These are phyloP conservation scores for Centropus unirufus DNA, from an alignment of 2,113 vertebrate genomes.

Conservation along the genomic window DNA sequence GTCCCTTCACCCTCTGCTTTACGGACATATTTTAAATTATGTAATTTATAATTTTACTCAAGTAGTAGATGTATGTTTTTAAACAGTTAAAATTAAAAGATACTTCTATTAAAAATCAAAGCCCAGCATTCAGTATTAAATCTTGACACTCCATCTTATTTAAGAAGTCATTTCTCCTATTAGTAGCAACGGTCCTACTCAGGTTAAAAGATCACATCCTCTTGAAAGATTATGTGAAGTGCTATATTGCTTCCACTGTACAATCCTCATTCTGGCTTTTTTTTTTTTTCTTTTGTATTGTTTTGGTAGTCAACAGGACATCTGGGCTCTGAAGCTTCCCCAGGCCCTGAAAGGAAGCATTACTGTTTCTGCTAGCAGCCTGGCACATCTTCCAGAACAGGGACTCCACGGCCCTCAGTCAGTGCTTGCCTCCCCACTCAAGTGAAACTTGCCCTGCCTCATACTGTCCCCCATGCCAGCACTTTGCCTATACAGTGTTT, in stretches of 20 bases:
- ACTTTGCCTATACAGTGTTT: neutral
- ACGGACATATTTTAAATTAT: neutral
- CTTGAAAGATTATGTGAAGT: neutral
- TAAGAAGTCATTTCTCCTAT: neutral
- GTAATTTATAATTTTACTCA: neutral
- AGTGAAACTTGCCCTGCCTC: neutral
- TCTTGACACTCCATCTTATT: neutral
- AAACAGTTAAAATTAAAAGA: neutral
- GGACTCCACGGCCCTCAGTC: too few species aligned
- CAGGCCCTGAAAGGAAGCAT: neutral
- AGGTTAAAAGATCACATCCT: neutral
- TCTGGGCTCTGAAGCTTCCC: neutral
- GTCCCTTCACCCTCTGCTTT: neutral
- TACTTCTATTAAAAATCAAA: neutral
- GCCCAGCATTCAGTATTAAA: neutral
- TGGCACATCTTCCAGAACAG: neutral
- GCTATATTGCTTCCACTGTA: neutral
- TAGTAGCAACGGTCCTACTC: neutral
- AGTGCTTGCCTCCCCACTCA: neutral
- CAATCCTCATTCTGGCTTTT: neutral
- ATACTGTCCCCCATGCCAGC: neutral
- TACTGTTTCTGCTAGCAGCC: neutral
- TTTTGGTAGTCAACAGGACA: neutral
- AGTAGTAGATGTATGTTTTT: neutral
- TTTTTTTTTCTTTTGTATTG: too few species aligned